A percentile compares a stretch with the other conserved stretches of the same genome.
Evolutionary conservation across 2,113 vertebrate species (phyloP).

Genomic region (Copsychus sechellarum): DNA sequence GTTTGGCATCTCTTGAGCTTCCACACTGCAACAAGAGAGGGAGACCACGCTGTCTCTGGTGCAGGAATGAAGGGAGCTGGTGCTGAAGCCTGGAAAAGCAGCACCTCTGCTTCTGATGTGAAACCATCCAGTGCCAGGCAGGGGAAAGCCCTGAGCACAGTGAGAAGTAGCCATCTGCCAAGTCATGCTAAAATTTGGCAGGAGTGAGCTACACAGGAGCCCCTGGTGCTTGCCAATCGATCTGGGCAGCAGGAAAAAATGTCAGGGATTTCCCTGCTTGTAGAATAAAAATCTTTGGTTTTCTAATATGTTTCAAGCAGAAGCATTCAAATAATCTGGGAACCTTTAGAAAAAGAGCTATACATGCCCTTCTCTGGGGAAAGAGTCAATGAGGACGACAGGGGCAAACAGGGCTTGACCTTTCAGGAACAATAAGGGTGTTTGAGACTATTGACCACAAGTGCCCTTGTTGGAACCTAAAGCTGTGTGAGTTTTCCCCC

Average conservation of each 20-base stretch:
- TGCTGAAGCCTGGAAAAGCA: fast-evolving
- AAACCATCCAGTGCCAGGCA: background rate
- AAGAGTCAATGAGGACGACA: fast-evolving
- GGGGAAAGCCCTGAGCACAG: background rate
- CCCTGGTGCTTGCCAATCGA: fast-evolving
- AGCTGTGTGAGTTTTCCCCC: background rate
- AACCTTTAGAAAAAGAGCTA: background rate
- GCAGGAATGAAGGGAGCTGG: background rate
- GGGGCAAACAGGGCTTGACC: background rate
- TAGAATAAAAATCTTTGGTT: background rate
- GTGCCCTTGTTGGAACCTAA: background rate
- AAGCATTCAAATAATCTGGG: background rate
- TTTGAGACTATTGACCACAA: background rate
- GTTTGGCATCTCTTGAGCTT: background rate
- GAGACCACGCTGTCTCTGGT: fast-evolving
- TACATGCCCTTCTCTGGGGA: background rate
- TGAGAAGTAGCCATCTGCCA: background rate
- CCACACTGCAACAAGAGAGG: background rate
- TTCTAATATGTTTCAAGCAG: background rate
- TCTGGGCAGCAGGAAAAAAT: background rate
- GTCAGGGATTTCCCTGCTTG: background rate
- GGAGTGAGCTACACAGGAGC: background rate
- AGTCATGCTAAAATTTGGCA: background rate
- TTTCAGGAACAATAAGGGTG: background rate
- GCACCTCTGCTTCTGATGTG: background rate